These are phyloP conservation scores for Stigmatopora argus DNA, from an alignment of 2,113 vertebrate genomes.

Conservation along the genomic window DNA sequence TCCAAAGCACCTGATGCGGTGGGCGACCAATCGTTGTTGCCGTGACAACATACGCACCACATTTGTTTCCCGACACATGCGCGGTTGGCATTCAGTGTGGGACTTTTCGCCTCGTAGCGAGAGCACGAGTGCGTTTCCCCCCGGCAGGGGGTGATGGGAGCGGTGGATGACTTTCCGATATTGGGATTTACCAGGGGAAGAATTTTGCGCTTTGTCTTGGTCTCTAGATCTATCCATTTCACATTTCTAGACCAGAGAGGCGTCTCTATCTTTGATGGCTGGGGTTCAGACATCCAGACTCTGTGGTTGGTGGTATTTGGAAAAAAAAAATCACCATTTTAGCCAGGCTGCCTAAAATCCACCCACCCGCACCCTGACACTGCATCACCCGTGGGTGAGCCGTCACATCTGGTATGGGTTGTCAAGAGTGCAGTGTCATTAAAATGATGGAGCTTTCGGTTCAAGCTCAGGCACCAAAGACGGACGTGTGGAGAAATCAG, in stretches of 20 bases:
- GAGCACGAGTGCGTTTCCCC: conserved; percentile 32
- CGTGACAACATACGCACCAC: conserved; percentile 15
- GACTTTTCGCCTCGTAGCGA: conserved; percentile 15
- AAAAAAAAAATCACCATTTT: conserved; percentile 63
- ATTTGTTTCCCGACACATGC: conserved; percentile 23
- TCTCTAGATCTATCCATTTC: conserved; percentile 13
- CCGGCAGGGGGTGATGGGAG: conserved; percentile 29
- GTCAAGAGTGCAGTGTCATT: conserved; percentile 55
- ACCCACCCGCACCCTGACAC: background rate
- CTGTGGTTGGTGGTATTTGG: conserved; percentile 54
- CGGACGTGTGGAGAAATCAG: background rate
- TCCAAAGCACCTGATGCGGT: conserved; percentile 44
- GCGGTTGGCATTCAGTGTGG: conserved; percentile 26
- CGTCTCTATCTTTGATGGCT: conserved; percentile 35
- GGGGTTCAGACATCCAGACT: conserved; percentile 53
- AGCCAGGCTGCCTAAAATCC: conserved; percentile 35
- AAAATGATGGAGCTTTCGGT: conserved; percentile 40
- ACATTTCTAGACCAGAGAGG: conserved; percentile 40
- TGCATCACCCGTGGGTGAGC: conserved; percentile 35
- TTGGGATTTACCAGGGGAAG: conserved; percentile 46
- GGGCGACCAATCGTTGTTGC: conserved; percentile 15
- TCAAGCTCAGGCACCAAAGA: conserved; percentile 36
- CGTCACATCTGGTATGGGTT: conserved; percentile 64
- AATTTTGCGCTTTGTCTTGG: conserved; percentile 23
- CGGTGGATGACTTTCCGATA: conserved; percentile 32